Evolutionary conservation across 1,140 invertebrate species (phyloP), one percentile per base, ranked within the genome.

Genomic region (Drosophila obscura): DNA sequence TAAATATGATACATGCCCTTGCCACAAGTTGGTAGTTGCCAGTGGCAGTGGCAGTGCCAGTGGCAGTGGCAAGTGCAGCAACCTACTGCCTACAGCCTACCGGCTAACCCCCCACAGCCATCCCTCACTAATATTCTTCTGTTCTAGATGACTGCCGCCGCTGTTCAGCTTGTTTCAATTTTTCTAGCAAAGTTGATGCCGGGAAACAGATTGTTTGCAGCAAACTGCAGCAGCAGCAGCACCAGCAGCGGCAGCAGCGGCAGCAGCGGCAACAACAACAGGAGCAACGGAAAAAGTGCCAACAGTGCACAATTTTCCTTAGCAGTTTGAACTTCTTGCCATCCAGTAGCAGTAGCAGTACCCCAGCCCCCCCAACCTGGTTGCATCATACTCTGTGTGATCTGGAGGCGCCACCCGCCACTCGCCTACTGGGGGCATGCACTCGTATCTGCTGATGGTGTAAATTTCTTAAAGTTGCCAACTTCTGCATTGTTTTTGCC

Each of bases 361-460:
- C 11, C 48, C 62, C 24, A 31, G 28, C 57, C 26, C 61, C 66
- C 48, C 62, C 65, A 0, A 4, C 49, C 28, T 35, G 31, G 13
- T 5, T 31, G 26, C 35, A 49, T 66, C 26, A 61, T 44, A 46
- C 68, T 66, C 19, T 46, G 26, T 45, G 31, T 80, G 72, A 77
- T 76, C 68, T 72, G 78, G 58, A 52, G 56, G 66, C 66, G 65
- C n/a, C 60, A 39, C 19, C 11, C 2, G 35, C 35, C 48, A 58
- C 55, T 58, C 41, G 57, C 51, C 50, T 56, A 31, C 35, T 76
- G 22, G 3, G 62, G 48, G 53, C 66, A 77, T 68, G 69, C 73
- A 71, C 67, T 80, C 84, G 83, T 89, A 88, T 88, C 85, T 81
- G 83, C 83, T 88, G 83, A 88, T 88, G 83, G 83, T 88, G 84